These are phyloP conservation scores for Acronicta leporina DNA, from an alignment of 2,888 invertebrate species.

Conservation along the genomic window DNA sequence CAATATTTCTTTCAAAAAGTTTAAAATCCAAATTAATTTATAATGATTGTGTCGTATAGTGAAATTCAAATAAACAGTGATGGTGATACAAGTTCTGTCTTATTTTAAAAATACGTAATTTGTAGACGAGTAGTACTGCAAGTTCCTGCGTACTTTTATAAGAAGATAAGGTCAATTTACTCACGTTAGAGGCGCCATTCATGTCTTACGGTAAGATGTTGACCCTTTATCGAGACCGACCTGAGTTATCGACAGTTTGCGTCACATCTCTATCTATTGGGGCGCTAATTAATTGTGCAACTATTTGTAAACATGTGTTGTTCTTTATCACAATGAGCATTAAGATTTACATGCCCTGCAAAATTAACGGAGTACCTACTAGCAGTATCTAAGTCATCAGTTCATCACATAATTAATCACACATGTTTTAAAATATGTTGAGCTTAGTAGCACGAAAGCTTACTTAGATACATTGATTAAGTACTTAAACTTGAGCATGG, in stretches of 20 bases:
- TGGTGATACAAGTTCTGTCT: too few relatives aligned
- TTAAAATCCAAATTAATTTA: too few relatives aligned
- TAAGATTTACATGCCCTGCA: constrained; percentile 28
- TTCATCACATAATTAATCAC: background rate
- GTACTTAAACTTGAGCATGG: too few relatives aligned
- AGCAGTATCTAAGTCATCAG: constrained; percentile 36
- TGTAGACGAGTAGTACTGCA: too few relatives aligned
- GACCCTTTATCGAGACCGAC: constrained; percentile 38
- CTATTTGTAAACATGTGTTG: constrained; percentile 49
- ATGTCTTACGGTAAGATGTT: constrained; percentile 39
- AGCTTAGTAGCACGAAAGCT: too few relatives aligned
- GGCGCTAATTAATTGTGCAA: constrained; percentile 46
- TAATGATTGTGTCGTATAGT: too few relatives aligned
- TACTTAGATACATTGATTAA: background rate
- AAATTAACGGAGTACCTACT: constrained; percentile 4
- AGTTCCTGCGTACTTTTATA: background rate
- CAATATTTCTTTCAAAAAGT: too few relatives aligned
- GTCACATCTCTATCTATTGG: constrained; percentile 45
- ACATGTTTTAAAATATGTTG: too few relatives aligned
- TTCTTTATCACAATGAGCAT: constrained; percentile 38
- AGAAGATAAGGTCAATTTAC: background rate
- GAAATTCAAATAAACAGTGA: too few relatives aligned
- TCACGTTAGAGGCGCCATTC: constrained; percentile 25
- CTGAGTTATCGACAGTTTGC: constrained; percentile 48
- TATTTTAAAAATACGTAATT: too few relatives aligned